Percentiles rank a stretch among this genome's conserved stretches.
phyloP scores from a whole-genome alignment of 2,797 vertebrate genomes.

The Aldrovandia affinis region DNA sequence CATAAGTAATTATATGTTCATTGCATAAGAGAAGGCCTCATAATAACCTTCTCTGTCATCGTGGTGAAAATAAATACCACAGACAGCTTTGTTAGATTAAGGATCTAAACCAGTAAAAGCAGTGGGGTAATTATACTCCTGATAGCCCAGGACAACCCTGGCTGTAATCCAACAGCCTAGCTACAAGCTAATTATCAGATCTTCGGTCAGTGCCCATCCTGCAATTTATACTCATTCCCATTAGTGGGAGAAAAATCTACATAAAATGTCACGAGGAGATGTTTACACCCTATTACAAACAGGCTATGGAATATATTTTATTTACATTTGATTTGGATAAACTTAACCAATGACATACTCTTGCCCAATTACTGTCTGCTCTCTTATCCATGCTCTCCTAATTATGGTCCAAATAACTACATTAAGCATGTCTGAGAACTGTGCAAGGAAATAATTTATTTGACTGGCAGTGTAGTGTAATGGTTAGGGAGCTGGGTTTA shows the following conservation, averaged over 20 bases:
- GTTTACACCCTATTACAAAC: neutral
- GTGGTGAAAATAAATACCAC: neutral
- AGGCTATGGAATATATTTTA: neutral
- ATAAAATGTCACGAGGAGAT: neutral
- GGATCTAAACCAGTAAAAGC: neutral
- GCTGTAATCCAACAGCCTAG: conserved; percentile 12
- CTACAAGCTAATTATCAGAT: conserved; percentile 42
- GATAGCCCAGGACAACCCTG: neutral
- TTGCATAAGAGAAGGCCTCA: neutral
- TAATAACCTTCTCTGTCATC: neutral
- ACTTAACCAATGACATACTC: neutral
- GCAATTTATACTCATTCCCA: neutral
- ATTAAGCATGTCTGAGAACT: too few species aligned
- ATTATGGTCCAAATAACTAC: too few species aligned
- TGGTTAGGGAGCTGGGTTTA: too few species aligned
- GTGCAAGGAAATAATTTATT: neutral
- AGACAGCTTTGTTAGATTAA: conserved; percentile 18
- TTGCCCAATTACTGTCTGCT: neutral
- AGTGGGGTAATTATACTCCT: conserved; percentile 6
- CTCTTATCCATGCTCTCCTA: too few species aligned
- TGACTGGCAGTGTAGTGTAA: too few species aligned
- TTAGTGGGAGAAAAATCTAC: neutral
- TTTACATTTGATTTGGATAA: neutral
- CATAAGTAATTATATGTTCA: neutral
- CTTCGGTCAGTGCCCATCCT: conserved; percentile 22